Percentiles rank a stretch among this genome's conserved stretches.
phyloP scores from a whole-genome alignment of 2,113 vertebrate species.

The Poecile atricapillus region DNA sequence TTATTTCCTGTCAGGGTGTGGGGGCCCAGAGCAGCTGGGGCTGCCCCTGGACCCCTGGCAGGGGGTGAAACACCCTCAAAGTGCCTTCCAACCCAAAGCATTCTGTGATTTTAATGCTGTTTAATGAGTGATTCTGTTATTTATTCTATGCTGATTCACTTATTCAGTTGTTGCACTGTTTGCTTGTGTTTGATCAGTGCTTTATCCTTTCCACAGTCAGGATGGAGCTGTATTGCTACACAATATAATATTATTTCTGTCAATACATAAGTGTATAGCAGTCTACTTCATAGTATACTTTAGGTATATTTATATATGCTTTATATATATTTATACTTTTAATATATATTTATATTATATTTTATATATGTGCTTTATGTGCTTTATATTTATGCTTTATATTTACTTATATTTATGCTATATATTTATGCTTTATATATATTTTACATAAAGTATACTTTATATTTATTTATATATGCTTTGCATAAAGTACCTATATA shows the following conservation, averaged over 20 bases:
- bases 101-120: neutral
- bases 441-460: neutral
- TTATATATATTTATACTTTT: neutral
- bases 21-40: neutral
- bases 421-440: neutral
- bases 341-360: neutral
- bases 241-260: rapidly evolving
- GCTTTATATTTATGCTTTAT: neutral
- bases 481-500: too few species aligned
- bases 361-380: neutral
- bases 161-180: rapidly evolving
- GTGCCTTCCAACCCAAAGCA: neutral
- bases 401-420: too few species aligned
- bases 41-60: neutral
- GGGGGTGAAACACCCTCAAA: neutral
- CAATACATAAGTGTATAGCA: rapidly evolving
- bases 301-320: neutral
- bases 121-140: too few species aligned
- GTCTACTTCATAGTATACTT: neutral
- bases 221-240: neutral
- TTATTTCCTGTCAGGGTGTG: neutral
- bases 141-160: neutral
- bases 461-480: too few species aligned
- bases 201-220: neutral
- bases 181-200: neutral